Base-by-base conservation (phyloP, 37 sponge, comb jelly and placozoan species). In the Lycopodina hypogea region DNA sequence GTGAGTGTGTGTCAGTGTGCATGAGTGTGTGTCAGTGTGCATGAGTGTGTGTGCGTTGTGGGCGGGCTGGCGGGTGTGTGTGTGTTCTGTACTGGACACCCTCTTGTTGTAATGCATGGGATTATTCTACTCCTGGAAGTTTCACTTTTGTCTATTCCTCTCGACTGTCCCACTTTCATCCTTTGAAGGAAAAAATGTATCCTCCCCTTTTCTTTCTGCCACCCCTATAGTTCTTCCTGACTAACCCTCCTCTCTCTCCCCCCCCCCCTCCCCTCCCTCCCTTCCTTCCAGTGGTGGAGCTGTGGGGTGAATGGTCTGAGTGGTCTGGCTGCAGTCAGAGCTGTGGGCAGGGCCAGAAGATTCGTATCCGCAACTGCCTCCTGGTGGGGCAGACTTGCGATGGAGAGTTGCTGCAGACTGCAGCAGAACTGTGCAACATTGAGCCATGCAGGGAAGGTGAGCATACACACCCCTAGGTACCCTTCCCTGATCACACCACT, bases 281-380 rank as follows among this genome's bases (percentile, higher is more conserved):
- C 48, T 12, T 9, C 48, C 9, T 9, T 9, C 4, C 9, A 45
- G 48, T 8, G 17, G 67, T 6, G 6, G 51, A 18, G 0, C 37
- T n/a, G 9, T 85, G 86, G 86, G 71, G 86, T 19, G 14, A 11
- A 6, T 85, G 86, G 86, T 33, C 51, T 26, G 21, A 36, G 1
- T 89, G 90, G 90, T 71, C 81, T 68, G 41, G 58, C 3, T 90
- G 90, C 69, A 81, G 71, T 56, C 61, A 33, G 51, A 81, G 73
- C 6, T 90, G 90, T 61, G 84, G 80, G 17, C 80, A 57, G 22
- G 87, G 87, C 3, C 17, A 42, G 51, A 77, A 75, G 33, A 33
- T 57, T 30, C 66, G 82, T 3, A 34, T 26, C 32, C 58, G 78
- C 22, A n/a, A 22, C 42, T 87, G 82, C 41, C 39, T 24, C 18